Evolutionary conservation across 2,888 invertebrate species (phyloP).

Genomic region (Chaitophorus viminalis): DNA sequence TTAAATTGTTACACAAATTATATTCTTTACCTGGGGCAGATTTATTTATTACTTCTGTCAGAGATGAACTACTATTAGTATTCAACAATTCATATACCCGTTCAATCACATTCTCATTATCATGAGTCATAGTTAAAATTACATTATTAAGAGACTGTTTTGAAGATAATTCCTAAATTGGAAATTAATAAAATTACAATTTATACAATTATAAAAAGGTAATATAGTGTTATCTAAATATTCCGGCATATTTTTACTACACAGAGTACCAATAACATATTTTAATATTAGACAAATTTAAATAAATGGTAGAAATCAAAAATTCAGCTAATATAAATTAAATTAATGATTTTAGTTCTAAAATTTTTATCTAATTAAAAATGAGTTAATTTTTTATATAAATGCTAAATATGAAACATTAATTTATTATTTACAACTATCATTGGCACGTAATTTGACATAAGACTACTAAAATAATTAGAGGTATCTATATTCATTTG

Average conservation of each 20-base stretch:
- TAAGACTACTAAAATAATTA: slow-evolving; percentile 24
- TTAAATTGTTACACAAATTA: neutral
- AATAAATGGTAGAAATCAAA: too few relatives aligned
- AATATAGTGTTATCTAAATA: too few relatives aligned
- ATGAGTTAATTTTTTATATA: too few relatives aligned
- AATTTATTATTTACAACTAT: slow-evolving; percentile 30
- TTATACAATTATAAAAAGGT: too few relatives aligned
- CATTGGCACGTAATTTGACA: slow-evolving; percentile 37
- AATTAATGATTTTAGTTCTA: too few relatives aligned
- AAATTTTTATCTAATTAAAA: too few relatives aligned
- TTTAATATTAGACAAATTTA: too few relatives aligned
- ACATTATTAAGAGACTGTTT: slow-evolving; percentile 16
- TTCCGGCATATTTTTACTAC: too few relatives aligned
- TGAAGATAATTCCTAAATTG: slow-evolving; percentile 27
- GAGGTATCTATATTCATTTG: slow-evolving; percentile 6
- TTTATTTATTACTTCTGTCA: neutral
- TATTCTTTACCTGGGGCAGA: neutral
- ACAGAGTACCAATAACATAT: too few relatives aligned
- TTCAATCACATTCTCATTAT: slow-evolving; percentile 47
- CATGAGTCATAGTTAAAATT: neutral
- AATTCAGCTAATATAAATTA: too few relatives aligned
- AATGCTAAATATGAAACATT: too few relatives aligned
- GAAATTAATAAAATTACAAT: neutral
- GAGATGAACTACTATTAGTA: neutral
- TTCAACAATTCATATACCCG: slow-evolving; percentile 16